phyloP scores from a whole-genome alignment of 2,888 invertebrate genomes.

The Antheraea yamamai region DNA sequence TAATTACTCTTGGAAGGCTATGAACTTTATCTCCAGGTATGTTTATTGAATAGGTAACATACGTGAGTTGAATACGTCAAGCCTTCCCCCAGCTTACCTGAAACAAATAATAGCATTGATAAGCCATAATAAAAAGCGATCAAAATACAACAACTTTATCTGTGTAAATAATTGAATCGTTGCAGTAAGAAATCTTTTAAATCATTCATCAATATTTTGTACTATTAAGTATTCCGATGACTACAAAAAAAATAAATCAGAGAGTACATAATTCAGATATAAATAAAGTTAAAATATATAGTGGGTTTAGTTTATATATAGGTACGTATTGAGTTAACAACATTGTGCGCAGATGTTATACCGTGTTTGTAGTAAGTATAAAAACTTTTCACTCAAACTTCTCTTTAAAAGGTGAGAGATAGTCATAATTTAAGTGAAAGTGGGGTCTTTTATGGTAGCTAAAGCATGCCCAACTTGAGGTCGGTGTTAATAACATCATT shows the following conservation, averaged over 20 bases:
- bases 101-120: constrained; percentile 43
- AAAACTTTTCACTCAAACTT: constrained; percentile 34
- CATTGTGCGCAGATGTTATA: background rate
- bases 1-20: background rate
- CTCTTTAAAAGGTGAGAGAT: constrained; percentile 41
- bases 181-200: too few species aligned
- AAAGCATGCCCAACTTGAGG: constrained; percentile 23
- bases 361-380: background rate
- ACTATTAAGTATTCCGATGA: too few species aligned
- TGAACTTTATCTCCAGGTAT: constrained; percentile 18
- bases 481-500: constrained; percentile 20
- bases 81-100: constrained; percentile 46
- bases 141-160: background rate
- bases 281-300: too few species aligned
- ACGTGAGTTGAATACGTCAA: constrained; percentile 6
- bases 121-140: background rate
- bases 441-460: constrained; percentile 42
- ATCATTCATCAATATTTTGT: too few species aligned
- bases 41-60: constrained; percentile 14
- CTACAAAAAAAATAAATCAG: too few species aligned
- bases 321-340: too few species aligned
- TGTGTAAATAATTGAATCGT: background rate
- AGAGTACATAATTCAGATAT: too few species aligned
- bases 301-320: too few species aligned
- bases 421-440: constrained; percentile 44